phyloP scores from a whole-genome alignment of 2,113 vertebrate species.

The Lophochroa leadbeateri region DNA sequence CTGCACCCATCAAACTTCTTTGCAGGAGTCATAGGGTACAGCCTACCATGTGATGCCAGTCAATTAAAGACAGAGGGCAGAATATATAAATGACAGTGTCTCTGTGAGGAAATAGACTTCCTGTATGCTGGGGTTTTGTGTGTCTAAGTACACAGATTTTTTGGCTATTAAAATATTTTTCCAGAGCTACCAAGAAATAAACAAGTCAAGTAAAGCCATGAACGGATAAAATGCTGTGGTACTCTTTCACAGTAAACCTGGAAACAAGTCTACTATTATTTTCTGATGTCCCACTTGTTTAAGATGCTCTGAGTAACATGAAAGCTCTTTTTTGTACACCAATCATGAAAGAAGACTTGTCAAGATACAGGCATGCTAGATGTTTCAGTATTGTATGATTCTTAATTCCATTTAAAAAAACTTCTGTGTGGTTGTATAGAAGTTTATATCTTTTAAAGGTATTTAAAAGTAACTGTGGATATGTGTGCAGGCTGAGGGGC shows the following conservation, averaged over 20 bases:
- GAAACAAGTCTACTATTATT: constrained; percentile 42
- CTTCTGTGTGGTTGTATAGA: not conserved
- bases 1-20: not conserved
- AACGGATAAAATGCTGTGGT: too few relatives aligned
- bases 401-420: not conserved
- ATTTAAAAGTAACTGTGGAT: not conserved
- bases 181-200: too few relatives aligned
- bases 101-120: too few relatives aligned
- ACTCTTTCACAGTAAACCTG: too few relatives aligned
- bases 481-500: not conserved
- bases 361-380: constrained; percentile 6
- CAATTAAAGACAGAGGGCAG: not conserved
- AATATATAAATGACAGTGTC: too few relatives aligned
- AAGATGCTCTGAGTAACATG: constrained; percentile 35
- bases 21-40: not conserved
- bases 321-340: not conserved
- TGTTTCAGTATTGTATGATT: not conserved
- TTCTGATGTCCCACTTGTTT: constrained; percentile 57
- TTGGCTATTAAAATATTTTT: too few relatives aligned
- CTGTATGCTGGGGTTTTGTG: too few relatives aligned
- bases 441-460: not conserved
- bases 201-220: too few relatives aligned
- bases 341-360: not conserved
- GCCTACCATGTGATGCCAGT: not conserved
- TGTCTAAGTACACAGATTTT: too few relatives aligned